Conservation (phyloP, 1,140 invertebrate genomes). For the Aphaenogaster floridana region DNA sequence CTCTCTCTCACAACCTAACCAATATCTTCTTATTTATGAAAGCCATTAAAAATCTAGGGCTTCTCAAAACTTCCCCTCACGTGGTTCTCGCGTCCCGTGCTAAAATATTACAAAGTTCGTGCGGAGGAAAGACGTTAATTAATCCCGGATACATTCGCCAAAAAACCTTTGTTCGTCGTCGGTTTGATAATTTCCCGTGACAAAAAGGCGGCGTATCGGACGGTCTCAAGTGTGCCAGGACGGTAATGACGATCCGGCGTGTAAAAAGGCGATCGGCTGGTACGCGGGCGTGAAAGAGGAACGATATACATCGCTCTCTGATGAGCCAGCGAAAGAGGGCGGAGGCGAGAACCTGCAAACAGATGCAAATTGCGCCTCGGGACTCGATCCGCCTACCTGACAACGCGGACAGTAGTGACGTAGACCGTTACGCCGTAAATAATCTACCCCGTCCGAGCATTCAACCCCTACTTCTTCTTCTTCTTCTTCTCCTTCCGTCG, state of each 20-base stretch:
- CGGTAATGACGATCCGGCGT: conserved; percentile 54
- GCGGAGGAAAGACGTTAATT: not conserved
- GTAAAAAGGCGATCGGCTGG: conserved; percentile 51
- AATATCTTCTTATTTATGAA: not conserved
- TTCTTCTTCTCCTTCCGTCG: not conserved
- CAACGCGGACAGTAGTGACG: conserved; percentile 56
- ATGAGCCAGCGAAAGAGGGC: conserved; percentile 72
- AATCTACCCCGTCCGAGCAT: conserved; percentile 75
- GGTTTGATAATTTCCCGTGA: conserved; percentile 44
- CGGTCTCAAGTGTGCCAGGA: conserved; percentile 36
- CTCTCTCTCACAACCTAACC: not conserved
- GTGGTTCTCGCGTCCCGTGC: not conserved
- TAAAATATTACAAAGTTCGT: not conserved
- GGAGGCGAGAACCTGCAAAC: conserved; percentile 70
- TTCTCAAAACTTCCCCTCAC: not conserved
- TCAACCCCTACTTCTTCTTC: conserved; percentile 22
- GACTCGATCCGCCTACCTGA: conserved; percentile 71
- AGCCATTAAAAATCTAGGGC: not conserved
- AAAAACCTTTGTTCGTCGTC: conserved; percentile 28
- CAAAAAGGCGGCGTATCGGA: conserved; percentile 48
- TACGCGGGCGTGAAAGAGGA: conserved; percentile 69
- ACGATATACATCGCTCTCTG: conserved; percentile 69
- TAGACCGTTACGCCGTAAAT: conserved; percentile 75
- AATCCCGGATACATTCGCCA: not conserved
- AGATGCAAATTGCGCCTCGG: conserved; percentile 71